Conservation (phyloP, 2,113 vertebrate species). For the Meles meles region DNA sequence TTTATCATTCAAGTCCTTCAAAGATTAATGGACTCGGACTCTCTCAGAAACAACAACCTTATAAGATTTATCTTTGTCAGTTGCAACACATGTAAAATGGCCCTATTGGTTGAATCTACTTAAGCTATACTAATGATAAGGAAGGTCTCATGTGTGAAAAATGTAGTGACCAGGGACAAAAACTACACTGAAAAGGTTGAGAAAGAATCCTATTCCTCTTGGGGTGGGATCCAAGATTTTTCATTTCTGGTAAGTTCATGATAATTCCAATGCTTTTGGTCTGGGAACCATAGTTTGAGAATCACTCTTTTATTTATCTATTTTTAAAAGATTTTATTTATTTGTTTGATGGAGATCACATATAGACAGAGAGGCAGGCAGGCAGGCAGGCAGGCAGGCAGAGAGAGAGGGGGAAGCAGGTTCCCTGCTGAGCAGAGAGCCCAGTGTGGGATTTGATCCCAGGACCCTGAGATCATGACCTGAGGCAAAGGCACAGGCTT, state of each 20-base stretch:
- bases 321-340: too few relatives aligned
- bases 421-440: too few relatives aligned
- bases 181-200: neutral
- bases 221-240: neutral
- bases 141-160: neutral
- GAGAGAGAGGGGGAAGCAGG: too few relatives aligned
- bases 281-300: neutral
- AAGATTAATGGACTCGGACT: neutral
- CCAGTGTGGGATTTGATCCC: too few relatives aligned
- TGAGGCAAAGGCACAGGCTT: too few relatives aligned
- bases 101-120: neutral
- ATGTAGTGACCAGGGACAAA: neutral
- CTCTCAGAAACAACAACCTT: neutral
- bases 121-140: neutral
- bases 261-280: neutral
- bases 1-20: slow-evolving; percentile 37
- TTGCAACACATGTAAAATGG: neutral
- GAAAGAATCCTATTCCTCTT: neutral
- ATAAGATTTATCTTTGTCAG: neutral
- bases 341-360: too few relatives aligned
- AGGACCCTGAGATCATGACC: too few relatives aligned
- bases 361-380: too few relatives aligned
- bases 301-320: neutral
- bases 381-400: too few relatives aligned
- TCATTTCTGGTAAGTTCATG: neutral